Base-by-base conservation (phyloP, 2,888 invertebrate genomes). In the Formica aserva region DNA sequence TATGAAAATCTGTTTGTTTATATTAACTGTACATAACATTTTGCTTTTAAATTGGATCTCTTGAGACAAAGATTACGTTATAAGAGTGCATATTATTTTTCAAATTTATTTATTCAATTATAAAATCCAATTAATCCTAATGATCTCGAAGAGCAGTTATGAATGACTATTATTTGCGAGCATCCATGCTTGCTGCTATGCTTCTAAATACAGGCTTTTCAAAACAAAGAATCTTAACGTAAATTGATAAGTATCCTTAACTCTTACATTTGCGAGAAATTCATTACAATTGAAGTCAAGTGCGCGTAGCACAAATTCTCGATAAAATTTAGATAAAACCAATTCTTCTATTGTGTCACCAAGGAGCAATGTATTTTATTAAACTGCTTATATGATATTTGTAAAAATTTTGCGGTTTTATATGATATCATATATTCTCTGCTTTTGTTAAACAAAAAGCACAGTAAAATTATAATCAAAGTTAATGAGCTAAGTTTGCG, bases 201-300 rank as follows among this genome's bases (percentile, higher is more conserved):
- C 29, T 66, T 71, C 11, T 15, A 29, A 67, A 29, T 35, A 11
- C 29, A 41, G 11, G 45, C 45, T 45, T 60, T 32, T 78, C 18
- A 32, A 60, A 78, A 71, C 72, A 71, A 60, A 77, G 29, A 57
- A 13, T 60, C 11, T 35, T 57, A 29, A 32, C 8, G 11, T 4
- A 32, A 6, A 57, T 67, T 57, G 41, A 71, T 13, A 35, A 80
- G 74, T 18, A 22, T 32, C n/a, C 57, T 80, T 80, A 60, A 5
- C 9, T 0, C 8, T 35, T 57, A 55, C 29, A 78, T 78, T 60
- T 72, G 26, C 35, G 15, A 26, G 2, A 80, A 78, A 80, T 72
- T 72, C 45, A 18, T 78, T 78, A 78, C 22, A 32, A 45, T 55
- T 13, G 76, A 67, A 35, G 65, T 52, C 8, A 15, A 78, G 4